A percentile compares a stretch with the other conserved stretches of the same genome.
These are phyloP conservation scores for Heliconius ismenius DNA, from an alignment of 2,888 invertebrate species.

Conservation along the genomic window DNA sequence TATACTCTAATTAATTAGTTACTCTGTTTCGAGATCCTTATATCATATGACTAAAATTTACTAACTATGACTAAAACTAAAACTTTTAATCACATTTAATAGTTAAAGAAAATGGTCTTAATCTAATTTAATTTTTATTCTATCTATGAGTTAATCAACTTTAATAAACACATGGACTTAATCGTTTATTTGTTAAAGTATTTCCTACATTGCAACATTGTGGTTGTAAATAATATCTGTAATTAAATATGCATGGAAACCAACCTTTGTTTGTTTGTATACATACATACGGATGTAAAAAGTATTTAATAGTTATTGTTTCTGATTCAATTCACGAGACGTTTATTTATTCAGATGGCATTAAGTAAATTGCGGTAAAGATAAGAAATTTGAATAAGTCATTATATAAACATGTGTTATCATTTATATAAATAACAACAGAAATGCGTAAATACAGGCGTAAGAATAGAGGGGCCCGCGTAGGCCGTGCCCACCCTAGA, in stretches of 20 bases:
- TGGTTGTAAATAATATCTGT: constrained; percentile 5
- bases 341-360: not conserved
- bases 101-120: too few relatives aligned
- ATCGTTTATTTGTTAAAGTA: not conserved
- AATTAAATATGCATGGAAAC: constrained; percentile 2
- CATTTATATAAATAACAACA: too few relatives aligned
- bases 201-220: constrained; percentile 3
- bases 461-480: too few relatives aligned
- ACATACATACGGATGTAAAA: not conserved
- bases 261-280: not conserved
- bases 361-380: constrained; percentile 12
- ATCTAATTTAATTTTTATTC: too few relatives aligned
- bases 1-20: not conserved
- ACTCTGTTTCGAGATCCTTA: not conserved
- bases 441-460: too few relatives aligned
- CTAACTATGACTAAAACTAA: too few relatives aligned
- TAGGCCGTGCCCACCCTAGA: too few relatives aligned
- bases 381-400: not conserved
- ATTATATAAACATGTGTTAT: constrained; percentile 5
- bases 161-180: too few relatives aligned
- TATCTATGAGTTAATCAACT: too few relatives aligned
- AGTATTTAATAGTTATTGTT: not conserved
- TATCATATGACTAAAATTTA: too few relatives aligned
- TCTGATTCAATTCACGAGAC: not conserved
- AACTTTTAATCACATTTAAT: too few relatives aligned